Percentiles rank a stretch among this genome's conserved stretches.
Evolutionary conservation across 2,113 vertebrate genomes (phyloP).

Genomic region (Manacus vitellinus): DNA sequence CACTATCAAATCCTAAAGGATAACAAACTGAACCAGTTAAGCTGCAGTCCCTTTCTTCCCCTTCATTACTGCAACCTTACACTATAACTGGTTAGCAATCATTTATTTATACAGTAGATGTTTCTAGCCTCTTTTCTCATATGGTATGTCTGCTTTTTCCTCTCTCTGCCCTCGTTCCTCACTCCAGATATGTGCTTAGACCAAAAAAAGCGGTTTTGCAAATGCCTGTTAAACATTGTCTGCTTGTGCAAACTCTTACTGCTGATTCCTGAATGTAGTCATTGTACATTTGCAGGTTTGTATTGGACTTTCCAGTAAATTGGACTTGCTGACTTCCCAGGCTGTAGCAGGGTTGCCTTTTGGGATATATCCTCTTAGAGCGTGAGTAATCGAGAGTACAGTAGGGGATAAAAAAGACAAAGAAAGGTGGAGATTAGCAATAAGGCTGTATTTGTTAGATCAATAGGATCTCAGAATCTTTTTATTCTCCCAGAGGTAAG

Average conservation of each 20-base stretch:
- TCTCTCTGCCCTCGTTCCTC: not conserved
- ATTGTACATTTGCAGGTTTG: not conserved
- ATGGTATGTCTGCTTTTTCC: not conserved
- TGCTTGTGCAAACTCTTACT: not conserved
- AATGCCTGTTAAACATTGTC: not conserved
- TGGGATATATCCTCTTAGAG: not conserved
- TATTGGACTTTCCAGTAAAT: not conserved
- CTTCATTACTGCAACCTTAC: not conserved
- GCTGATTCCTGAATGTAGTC: not conserved
- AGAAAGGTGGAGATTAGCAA: not conserved
- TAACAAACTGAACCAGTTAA: conserved; percentile 9
- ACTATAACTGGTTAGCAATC: not conserved
- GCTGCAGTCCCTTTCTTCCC: not conserved
- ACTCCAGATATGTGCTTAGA: not conserved
- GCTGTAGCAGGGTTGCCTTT: not conserved
- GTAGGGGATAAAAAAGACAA: not conserved
- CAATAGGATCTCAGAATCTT: not conserved
- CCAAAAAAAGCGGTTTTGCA: not conserved
- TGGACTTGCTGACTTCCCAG: not conserved
- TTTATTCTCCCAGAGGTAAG: not conserved
- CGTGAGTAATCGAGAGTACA: not conserved
- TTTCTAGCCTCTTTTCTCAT: not conserved
- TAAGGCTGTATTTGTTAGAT: not conserved
- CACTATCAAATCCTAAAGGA: conserved; percentile 8
- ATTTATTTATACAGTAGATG: not conserved